Evolutionary conservation across 1,140 invertebrate species (phyloP).

Genomic region (Procambarus clarkii): DNA sequence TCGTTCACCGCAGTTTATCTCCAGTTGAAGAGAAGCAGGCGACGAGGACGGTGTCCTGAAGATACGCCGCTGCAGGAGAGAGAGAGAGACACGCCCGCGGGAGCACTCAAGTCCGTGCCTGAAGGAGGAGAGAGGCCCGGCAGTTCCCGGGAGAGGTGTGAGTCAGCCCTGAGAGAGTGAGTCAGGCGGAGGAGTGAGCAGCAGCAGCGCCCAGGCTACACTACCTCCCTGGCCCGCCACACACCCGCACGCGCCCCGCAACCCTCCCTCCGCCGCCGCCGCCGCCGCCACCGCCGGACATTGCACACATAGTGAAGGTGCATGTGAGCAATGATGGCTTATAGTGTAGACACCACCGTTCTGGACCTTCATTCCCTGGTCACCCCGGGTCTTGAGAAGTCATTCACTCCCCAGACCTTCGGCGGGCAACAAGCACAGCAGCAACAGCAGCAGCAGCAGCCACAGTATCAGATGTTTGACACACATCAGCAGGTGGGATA

Average conservation of each 20-base stretch:
- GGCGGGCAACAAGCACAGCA: slow-evolving; percentile 2
- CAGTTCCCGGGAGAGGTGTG: slow-evolving; percentile 7
- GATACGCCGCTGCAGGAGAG: neutral
- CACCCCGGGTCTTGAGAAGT: slow-evolving; percentile 41
- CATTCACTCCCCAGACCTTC: slow-evolving; percentile 63
- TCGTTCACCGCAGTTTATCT: neutral
- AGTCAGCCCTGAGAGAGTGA: neutral
- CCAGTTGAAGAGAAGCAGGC: neutral
- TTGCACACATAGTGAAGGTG: slow-evolving; percentile 60
- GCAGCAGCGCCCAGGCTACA: slow-evolving; percentile 20
- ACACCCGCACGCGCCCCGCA: neutral
- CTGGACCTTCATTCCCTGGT: slow-evolving; percentile 58
- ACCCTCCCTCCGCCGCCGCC: slow-evolving; percentile 18
- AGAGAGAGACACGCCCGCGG: neutral
- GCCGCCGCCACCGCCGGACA: slow-evolving; percentile 53
- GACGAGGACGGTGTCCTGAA: neutral
- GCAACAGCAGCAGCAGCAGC: slow-evolving; percentile 18
- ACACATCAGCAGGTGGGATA: slow-evolving; percentile 43
- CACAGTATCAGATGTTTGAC: slow-evolving; percentile 61
- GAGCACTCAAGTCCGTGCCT: neutral
- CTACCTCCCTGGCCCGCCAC: slow-evolving; percentile 5
- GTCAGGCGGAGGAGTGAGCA: slow-evolving; percentile 33
- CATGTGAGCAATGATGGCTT: slow-evolving; percentile 58
- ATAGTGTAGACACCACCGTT: slow-evolving; percentile 41
- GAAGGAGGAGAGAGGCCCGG: neutral